Evolutionary conservation across 2,888 invertebrate species (phyloP).

Genomic region (Cephus pygmeus): DNA sequence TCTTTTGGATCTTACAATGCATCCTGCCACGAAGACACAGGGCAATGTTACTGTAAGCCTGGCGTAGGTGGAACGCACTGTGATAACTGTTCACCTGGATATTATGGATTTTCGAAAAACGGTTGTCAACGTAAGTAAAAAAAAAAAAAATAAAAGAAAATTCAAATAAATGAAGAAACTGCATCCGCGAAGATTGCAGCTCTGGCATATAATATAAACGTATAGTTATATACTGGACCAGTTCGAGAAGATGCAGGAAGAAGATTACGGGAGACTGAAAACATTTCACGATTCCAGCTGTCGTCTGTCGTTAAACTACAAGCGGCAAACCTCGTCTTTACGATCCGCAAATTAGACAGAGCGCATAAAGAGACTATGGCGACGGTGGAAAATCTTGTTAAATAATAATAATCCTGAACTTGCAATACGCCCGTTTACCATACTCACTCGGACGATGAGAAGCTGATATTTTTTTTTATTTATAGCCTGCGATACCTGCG

Average conservation of each 20-base stretch:
- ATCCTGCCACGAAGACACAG: slow-evolving; percentile 80
- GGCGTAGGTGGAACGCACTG: slow-evolving; percentile 82
- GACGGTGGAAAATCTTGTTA: neutral
- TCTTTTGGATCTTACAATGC: slow-evolving; percentile 73
- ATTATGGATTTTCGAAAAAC: slow-evolving; percentile 80
- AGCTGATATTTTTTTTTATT: slow-evolving; percentile 22
- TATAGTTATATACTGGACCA: neutral
- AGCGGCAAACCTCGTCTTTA: neutral
- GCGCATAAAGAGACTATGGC: neutral
- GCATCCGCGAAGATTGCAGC: neutral
- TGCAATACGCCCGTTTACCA: neutral
- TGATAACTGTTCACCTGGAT: slow-evolving; percentile 79
- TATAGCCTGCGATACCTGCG: slow-evolving; percentile 82
- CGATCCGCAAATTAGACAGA: neutral
- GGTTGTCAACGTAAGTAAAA: slow-evolving; percentile 80
- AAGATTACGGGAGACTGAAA: neutral
- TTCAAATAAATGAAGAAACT: neutral
- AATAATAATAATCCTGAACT: neutral
- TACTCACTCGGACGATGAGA: neutral
- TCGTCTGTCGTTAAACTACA: neutral
- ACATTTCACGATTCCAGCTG: neutral
- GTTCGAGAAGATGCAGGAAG: neutral
- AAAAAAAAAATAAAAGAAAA: neutral
- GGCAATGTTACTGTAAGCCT: slow-evolving; percentile 82
- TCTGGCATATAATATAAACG: neutral